Percentiles rank a stretch among this genome's conserved stretches.
Conservation (phyloP, 1,140 invertebrate species). For the Cyclina sinensis region DNA sequence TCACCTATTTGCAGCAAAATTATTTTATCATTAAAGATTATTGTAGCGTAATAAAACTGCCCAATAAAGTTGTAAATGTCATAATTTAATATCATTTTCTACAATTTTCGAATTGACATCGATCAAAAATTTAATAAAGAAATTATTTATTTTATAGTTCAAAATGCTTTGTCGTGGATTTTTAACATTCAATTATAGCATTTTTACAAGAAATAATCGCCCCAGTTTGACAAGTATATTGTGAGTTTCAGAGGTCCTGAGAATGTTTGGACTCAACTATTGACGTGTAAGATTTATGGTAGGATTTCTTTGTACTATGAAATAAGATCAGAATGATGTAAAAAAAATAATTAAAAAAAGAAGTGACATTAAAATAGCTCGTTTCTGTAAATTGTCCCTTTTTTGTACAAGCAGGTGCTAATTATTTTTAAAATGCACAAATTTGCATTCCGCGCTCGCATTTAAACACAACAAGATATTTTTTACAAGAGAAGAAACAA, state of each 20-base stretch:
- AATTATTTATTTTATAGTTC: neutral
- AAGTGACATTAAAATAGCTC: no score
- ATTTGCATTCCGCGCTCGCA: no score
- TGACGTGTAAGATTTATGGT: neutral
- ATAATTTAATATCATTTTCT: conserved; percentile 26
- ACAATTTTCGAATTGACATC: conserved; percentile 34
- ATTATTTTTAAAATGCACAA: neutral
- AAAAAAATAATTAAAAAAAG: no score
- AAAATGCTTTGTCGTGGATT: conserved; percentile 34
- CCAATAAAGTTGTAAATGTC: conserved; percentile 56
- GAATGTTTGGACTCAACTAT: neutral
- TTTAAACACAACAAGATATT: no score
- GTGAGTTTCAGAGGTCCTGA: neutral
- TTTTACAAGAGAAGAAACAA: no score
- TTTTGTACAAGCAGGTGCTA: neutral
- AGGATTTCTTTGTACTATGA: neutral
- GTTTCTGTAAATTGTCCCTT: no score
- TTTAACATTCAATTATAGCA: neutral
- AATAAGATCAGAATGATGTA: neutral
- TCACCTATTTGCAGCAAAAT: conserved; percentile 59
- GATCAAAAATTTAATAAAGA: neutral
- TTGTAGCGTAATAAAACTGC: conserved; percentile 63
- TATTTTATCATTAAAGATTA: conserved; percentile 66
- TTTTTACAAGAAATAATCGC: conserved; percentile 15
- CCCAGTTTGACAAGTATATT: neutral